Evolutionary conservation across 2,113 vertebrate species (phyloP), one percentile per base, ranked within the genome.

Genomic region (Periophthalmodon schlosseri): DNA sequence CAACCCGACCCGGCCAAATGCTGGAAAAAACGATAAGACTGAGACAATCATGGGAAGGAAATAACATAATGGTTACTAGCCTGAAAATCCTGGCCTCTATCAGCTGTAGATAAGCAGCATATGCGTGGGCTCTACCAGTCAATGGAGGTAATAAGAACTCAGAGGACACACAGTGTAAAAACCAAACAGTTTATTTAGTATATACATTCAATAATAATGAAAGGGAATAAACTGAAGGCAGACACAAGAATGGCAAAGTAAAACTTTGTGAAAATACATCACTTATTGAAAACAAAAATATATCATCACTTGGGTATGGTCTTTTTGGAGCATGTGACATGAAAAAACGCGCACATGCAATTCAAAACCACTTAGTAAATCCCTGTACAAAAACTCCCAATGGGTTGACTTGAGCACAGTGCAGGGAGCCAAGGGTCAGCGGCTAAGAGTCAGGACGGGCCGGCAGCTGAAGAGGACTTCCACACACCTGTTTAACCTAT

Each of bases 141-240:
- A 47, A 14, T 47, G 65, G 20, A 61, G 76, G 36, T n/a, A 86
- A 85, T 20, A 82, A 87, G 18, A n/a, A 47, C 50, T 33, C 78
- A 70, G 63, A 84, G 60, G 34, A 28, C 28, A 63, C 77, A 72
- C 34, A 36, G 68, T 33, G 34, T 93, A 93, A 93, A 92, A 93
- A 93, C 91, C 89, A 93, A 93, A 93, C 89, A 72, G 91, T 93
- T 92, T 93, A 91, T 92, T 91, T 93, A 92, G 91, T 93, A 93
- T 92, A 88, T 93, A 92, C 92, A 93, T 91, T 93, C 90, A 92
- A 91, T 90, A 89, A 93, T 90, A 89, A 93, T 92, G 89, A 86
- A 86, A 88, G 63, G 84, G 73, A 89, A 86, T 88, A 91, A 92
- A 91, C 77, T 85, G 71, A 90, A 90, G 88, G 89, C 85, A 91